A percentile compares a stretch with the other conserved stretches of the same genome.
phyloP scores from a whole-genome alignment of 92 coral and sea anemone genomes.

The Paramuricea clavata region DNA sequence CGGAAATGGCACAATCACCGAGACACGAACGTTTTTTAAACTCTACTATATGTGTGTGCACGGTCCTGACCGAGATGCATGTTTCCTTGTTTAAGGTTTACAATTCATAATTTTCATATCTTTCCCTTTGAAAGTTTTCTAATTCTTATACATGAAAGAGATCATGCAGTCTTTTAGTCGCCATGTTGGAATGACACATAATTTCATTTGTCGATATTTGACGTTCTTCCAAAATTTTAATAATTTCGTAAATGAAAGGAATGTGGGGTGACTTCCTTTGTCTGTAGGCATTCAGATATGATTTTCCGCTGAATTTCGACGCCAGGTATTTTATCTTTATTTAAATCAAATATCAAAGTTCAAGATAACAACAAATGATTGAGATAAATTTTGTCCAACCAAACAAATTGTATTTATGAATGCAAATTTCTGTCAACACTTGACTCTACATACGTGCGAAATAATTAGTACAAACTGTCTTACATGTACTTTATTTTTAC shows the following conservation, averaged over 20 bases:
- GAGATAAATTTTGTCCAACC: background rate
- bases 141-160: background rate
- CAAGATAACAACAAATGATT: background rate
- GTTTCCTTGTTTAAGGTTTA: too few species aligned
- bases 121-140: background rate
- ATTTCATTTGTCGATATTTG: background rate
- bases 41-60: too few species aligned
- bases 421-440: slow-evolving; percentile 8
- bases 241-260: background rate
- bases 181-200: background rate
- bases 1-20: too few species aligned
- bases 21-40: too few species aligned
- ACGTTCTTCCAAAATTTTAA: background rate
- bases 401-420: slow-evolving; percentile 3
- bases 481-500: background rate
- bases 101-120: background rate
- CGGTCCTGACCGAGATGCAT: too few species aligned
- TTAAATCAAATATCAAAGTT: background rate
- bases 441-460: background rate
- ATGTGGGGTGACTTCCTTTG: background rate
- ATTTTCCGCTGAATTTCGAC: background rate
- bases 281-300: background rate
- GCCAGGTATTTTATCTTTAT: background rate
- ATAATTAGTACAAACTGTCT: background rate
- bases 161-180: background rate